A percentile compares a stretch with the other conserved stretches of the same genome.
Evolutionary conservation across 2,888 invertebrate genomes (phyloP).

Genomic region (Meta bourneti): DNA sequence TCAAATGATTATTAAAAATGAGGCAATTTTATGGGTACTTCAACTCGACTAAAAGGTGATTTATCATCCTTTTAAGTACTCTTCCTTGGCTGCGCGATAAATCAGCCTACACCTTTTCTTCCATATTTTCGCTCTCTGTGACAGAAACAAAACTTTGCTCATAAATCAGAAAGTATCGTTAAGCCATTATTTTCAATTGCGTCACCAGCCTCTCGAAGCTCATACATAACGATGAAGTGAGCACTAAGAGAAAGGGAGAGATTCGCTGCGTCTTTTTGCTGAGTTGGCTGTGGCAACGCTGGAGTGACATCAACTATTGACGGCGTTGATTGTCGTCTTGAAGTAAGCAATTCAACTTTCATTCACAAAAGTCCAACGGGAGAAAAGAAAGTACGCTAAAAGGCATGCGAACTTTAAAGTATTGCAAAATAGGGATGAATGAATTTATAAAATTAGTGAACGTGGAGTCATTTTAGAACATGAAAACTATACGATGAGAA

Average conservation of each 20-base stretch:
- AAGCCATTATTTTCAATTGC: conserved; percentile 62
- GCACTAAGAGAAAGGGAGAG: background rate
- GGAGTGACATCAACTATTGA: background rate
- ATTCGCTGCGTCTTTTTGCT: conserved; percentile 5
- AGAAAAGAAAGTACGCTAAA: no score
- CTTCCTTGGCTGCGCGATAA: conserved; percentile 31
- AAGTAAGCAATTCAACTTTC: background rate
- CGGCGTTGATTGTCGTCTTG: background rate
- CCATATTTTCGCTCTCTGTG: conserved; percentile 33
- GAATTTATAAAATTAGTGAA: no score
- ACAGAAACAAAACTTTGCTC: conserved; percentile 61
- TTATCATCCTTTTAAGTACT: conserved; percentile 53
- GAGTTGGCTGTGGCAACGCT: background rate
- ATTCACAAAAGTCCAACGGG: no score
- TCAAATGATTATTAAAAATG: conserved; percentile 54
- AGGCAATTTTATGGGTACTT: conserved; percentile 27
- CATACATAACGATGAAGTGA: conserved; percentile 47
- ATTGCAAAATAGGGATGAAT: no score
- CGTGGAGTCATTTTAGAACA: no score
- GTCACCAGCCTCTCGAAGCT: background rate
- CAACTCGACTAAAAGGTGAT: conserved; percentile 9
- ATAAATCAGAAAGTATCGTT: conserved; percentile 60
- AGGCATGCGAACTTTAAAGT: no score
- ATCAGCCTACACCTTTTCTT: conserved; percentile 36
- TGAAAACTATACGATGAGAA: no score